These are phyloP conservation scores for Lasaia peninsularis DNA, from an alignment of 1,140 invertebrate species.

Conservation along the genomic window DNA sequence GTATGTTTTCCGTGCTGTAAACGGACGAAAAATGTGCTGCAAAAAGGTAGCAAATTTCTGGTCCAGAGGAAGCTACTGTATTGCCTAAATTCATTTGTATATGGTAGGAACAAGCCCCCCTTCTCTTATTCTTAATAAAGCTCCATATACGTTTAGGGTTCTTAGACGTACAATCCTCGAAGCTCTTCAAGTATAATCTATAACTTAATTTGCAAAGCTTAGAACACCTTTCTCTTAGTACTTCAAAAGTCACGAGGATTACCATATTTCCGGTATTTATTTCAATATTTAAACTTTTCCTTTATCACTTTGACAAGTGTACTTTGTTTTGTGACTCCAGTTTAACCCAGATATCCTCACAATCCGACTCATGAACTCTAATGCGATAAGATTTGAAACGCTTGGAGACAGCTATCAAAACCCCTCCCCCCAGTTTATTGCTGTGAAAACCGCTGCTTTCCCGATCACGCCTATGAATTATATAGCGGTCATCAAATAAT, in stretches of 20 bases:
- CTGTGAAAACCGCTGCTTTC: constrained; percentile 15
- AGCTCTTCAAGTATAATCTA: background rate
- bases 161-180: background rate
- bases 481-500: constrained; percentile 13
- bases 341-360: constrained; percentile 12
- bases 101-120: too few species aligned
- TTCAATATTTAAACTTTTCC: background rate
- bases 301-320: background rate
- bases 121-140: background rate
- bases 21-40: background rate
- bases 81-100: too few species aligned
- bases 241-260: background rate
- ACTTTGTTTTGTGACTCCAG: background rate
- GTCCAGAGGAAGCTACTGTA: too few species aligned
- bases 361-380: background rate
- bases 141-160: background rate
- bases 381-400: background rate
- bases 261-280: background rate
- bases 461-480: constrained; percentile 11
- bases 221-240: background rate
- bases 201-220: background rate
- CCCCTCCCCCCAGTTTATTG: constrained; percentile 4
- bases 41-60: too few species aligned
- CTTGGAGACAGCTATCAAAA: constrained; percentile 11
- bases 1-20: background rate